Percentiles rank a stretch among this genome's conserved stretches.
These are phyloP conservation scores for Tiliqua scincoides DNA, from an alignment of 2,113 vertebrate species.

Conservation along the genomic window DNA sequence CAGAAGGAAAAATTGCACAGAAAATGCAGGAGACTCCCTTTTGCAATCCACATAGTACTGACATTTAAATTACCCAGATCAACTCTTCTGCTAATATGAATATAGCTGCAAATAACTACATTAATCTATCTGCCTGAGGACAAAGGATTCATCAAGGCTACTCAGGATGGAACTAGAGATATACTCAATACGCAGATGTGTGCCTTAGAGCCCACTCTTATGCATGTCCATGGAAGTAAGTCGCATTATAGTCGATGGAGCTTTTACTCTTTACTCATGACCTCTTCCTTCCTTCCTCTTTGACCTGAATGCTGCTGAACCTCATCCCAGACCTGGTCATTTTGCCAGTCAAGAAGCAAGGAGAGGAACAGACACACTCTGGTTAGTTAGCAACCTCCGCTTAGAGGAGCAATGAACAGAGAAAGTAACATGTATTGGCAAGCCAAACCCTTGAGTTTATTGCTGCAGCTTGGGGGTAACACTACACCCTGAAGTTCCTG, in stretches of 20 bases:
- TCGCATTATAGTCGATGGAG: too few relatives aligned
- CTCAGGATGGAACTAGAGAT: background rate
- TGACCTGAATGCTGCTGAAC: background rate
- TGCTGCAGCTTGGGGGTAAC: background rate
- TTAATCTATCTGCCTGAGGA: background rate
- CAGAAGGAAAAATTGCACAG: background rate
- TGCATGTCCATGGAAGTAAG: too few relatives aligned
- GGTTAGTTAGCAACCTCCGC: background rate
- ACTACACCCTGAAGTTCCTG: background rate
- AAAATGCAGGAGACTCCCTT: background rate
- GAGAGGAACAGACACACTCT: background rate
- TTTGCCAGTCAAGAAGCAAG: background rate
- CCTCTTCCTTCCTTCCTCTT: background rate
- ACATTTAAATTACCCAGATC: background rate
- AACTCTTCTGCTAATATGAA: background rate
- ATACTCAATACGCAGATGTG: background rate
- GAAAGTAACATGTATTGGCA: background rate
- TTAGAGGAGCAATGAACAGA: background rate
- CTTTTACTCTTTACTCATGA: too few relatives aligned
- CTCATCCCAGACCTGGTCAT: background rate
- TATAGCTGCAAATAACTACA: rapidly evolving
- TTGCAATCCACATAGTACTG: background rate
- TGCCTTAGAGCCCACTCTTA: background rate
- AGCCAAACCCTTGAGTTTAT: too few relatives aligned
- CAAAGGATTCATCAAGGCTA: background rate